Percentiles rank a stretch among this genome's conserved stretches.
Conservation (phyloP, 2,888 invertebrate species). For the Ommatoiulus sabulosus region DNA sequence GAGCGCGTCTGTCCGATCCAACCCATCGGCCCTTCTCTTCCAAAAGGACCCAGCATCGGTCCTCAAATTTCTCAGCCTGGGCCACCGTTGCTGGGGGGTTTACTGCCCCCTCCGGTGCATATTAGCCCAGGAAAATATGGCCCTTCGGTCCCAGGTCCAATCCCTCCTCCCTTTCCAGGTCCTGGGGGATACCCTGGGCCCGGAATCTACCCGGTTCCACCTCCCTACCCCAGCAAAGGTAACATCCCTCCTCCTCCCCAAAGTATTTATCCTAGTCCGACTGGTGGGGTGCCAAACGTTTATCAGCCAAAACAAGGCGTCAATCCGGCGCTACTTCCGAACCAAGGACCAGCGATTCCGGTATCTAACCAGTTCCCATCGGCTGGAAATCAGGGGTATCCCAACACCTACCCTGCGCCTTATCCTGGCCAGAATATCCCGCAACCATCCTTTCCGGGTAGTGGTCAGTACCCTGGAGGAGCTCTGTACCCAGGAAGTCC, state of each 20-base stretch:
- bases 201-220: conserved; percentile 34
- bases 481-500: conserved; percentile 1
- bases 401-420: not conserved
- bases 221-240: conserved; percentile 28
- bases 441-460: not conserved
- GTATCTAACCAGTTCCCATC: conserved; percentile 21
- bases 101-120: conserved; percentile 4
- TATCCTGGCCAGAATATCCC: not conserved
- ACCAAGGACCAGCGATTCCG: conserved; percentile 14
- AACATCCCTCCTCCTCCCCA: conserved; percentile 5
- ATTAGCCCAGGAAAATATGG: not conserved
- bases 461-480: conserved; percentile 42
- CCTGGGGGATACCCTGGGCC: conserved; percentile 42
- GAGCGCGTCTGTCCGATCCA: conserved; percentile 64
- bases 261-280: conserved; percentile 45
- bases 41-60: conserved; percentile 61
- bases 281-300: conserved; percentile 37
- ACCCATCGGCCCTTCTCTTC: conserved; percentile 38
- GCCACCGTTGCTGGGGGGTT: conserved; percentile 54
- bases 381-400: not conserved
- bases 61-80: conserved; percentile 61
- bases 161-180: not conserved
- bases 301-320: not conserved
- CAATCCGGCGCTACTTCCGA: not conserved
- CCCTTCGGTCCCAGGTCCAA: conserved; percentile 13